Evolutionary conservation across 1,140 invertebrate species (phyloP), one percentile per base, ranked within the genome.

Genomic region (Atta texana): DNA sequence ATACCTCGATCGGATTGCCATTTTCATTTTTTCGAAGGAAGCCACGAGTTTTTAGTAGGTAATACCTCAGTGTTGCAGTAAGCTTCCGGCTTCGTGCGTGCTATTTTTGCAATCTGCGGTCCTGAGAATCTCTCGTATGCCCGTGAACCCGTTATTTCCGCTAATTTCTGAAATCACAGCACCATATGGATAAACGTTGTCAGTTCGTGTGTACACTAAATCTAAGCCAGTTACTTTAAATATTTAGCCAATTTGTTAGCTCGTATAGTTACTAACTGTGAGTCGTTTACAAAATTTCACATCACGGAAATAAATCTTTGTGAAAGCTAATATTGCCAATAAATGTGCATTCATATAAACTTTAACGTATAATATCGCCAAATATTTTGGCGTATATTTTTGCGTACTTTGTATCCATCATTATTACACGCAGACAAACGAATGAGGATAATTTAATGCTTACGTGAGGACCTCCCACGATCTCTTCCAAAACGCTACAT

Each of bases 61-160:
- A 88, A 78, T 95, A 98, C 97, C 95, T 98, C 97, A 0, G 98
- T 98, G 55, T 97, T 97, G 76, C 97, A 96, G 94, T 99, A 99
- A 14, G 96, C 96, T 84, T 97, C 96, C 55, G 96, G 96, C 89
- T 96, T 96, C 0, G 96, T 97, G 92, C 97, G 96, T 85, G 96
- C 97, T 87, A 99, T 97, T 96, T 99, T 99, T 6, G 97, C 96
- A 90, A 99, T 99, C 95, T 99, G 99, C 21, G 97, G 95, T 6
- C 98, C 99, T 0, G 99, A 99, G 95, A 99, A 99, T 89, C 99
- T 96, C 92, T 99, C 98, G 95, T 99, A 99, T 2, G 98, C 99
- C 90, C 97, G 96, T 0, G 98, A 99, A 1, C 99, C 99, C 18
- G 99, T 99, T 55, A 99, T 96, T 92, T 97, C 96, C 0, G 98